Evolutionary conservation across 1,140 invertebrate genomes (phyloP).

Genomic region (Drosophila repletoides): DNA sequence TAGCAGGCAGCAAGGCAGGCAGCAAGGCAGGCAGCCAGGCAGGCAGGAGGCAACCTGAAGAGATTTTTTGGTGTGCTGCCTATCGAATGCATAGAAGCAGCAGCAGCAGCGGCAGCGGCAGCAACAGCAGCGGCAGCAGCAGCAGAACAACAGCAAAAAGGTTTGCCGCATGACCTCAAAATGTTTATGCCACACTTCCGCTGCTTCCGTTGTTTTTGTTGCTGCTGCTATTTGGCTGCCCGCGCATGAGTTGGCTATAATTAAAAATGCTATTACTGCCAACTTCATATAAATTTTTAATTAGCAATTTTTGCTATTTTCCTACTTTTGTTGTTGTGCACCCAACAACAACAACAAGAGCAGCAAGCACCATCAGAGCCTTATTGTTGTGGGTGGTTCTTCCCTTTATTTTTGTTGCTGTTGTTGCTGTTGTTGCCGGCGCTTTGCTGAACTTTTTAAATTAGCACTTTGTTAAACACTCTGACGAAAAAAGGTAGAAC

Average conservation of each 20-base stretch:
- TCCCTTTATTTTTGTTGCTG: conserved; percentile 11
- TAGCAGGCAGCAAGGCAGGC: conserved; percentile 7
- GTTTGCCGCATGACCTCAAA: conserved; percentile 70
- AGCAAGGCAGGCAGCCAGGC: neutral
- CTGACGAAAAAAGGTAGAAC: conserved; percentile 73
- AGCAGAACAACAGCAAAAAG: conserved; percentile 63
- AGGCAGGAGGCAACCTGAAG: no score
- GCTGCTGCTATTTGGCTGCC: conserved; percentile 49
- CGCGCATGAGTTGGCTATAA: conserved; percentile 79
- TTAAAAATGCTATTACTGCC: conserved; percentile 81
- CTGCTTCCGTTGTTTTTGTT: conserved; percentile 35
- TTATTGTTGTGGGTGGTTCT: conserved; percentile 23
- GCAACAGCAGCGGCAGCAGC: neutral
- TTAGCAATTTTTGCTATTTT: conserved; percentile 82
- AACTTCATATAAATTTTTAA: conserved; percentile 82
- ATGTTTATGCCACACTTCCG: conserved; percentile 77
- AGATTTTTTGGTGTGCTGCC: conserved; percentile 3
- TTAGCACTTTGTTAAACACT: conserved; percentile 81
- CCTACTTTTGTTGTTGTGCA: conserved; percentile 72
- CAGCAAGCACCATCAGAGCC: no score
- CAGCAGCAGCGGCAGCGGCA: neutral
- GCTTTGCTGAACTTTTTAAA: conserved; percentile 74
- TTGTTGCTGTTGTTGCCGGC: conserved; percentile 37
- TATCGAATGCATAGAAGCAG: conserved; percentile 20
- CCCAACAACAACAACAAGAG: conserved; percentile 13